These are phyloP conservation scores for Eumerus sabulonum DNA, from an alignment of 2,888 invertebrate species.

Conservation along the genomic window DNA sequence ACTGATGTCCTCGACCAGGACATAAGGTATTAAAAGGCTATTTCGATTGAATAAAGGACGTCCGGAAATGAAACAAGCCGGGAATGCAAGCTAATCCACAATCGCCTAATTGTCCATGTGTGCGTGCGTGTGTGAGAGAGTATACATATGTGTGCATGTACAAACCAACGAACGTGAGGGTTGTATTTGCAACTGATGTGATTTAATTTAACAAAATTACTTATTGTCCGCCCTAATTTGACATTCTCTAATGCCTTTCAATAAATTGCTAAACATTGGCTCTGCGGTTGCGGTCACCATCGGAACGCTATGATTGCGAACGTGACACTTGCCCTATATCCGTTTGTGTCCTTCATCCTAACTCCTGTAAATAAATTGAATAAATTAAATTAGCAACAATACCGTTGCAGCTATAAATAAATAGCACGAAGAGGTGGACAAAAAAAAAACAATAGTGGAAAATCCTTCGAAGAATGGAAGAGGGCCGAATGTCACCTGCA, in stretches of 20 bases:
- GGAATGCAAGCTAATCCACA: too few species aligned
- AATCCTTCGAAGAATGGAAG: too few species aligned
- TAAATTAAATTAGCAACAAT: slow-evolving; percentile 39
- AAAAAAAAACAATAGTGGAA: slow-evolving; percentile 7
- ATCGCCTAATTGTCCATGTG: too few species aligned
- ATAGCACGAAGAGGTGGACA: neutral
- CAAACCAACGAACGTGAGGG: too few species aligned
- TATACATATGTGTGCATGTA: too few species aligned
- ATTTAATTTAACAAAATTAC: slow-evolving; percentile 64
- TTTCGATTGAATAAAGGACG: too few species aligned
- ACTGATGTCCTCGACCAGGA: neutral
- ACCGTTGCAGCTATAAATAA: slow-evolving; percentile 14
- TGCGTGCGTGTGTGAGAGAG: too few species aligned
- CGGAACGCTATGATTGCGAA: slow-evolving; percentile 35
- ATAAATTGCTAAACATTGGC: slow-evolving; percentile 65
- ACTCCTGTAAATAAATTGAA: slow-evolving; percentile 7
- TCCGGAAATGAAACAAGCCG: too few species aligned
- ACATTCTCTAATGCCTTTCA: slow-evolving; percentile 63
- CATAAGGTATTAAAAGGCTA: neutral
- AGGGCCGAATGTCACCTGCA: slow-evolving; percentile 33
- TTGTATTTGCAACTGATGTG: slow-evolving; percentile 51
- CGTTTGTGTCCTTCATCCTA: too few species aligned
- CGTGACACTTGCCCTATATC: slow-evolving; percentile 45
- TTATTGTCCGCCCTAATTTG: slow-evolving; percentile 64
- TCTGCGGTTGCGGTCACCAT: slow-evolving; percentile 46